Percentiles rank a stretch among this genome's conserved stretches.
phyloP scores from a whole-genome alignment of 2,888 invertebrate species.

The Dolichopus griseipennis region DNA sequence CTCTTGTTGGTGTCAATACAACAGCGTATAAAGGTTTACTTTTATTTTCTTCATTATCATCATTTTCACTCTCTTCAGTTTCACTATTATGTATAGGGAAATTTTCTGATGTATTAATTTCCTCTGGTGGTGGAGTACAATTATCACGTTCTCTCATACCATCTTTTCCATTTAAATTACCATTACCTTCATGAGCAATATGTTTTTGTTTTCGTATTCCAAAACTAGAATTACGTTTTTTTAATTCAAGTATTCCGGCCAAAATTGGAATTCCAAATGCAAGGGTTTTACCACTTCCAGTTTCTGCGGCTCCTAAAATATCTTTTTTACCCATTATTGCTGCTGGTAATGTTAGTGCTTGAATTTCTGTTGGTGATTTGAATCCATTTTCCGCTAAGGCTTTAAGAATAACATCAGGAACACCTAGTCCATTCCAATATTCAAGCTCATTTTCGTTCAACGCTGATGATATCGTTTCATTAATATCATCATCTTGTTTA shows the following conservation, averaged over 20 bases:
- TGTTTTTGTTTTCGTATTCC: constrained; percentile 34
- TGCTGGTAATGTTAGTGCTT: constrained; percentile 67
- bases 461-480: no score
- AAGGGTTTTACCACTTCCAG: constrained; percentile 96
- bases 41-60: constrained; percentile 21
- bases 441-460: not conserved
- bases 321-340: constrained; percentile 81
- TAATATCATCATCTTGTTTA: not conserved
- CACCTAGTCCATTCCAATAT: constrained; percentile 56
- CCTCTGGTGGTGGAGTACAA: constrained; percentile 42
- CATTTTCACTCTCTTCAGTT: constrained; percentile 29
- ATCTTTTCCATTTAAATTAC: constrained; percentile 21
- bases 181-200: constrained; percentile 21
- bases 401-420: constrained; percentile 56
- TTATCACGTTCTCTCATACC: constrained; percentile 32
- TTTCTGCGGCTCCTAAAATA: constrained; percentile 97
- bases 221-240: constrained; percentile 42
- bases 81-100: constrained; percentile 24
- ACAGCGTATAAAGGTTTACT: constrained; percentile 60
- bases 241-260: constrained; percentile 67
- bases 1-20: constrained; percentile 91
- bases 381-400: constrained; percentile 71
- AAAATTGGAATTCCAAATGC: constrained; percentile 95
- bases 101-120: constrained; percentile 23
- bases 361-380: constrained; percentile 79